Evolutionary conservation across 2,797 vertebrate species (phyloP).

Genomic region (Poeciliopsis gracilis): DNA sequence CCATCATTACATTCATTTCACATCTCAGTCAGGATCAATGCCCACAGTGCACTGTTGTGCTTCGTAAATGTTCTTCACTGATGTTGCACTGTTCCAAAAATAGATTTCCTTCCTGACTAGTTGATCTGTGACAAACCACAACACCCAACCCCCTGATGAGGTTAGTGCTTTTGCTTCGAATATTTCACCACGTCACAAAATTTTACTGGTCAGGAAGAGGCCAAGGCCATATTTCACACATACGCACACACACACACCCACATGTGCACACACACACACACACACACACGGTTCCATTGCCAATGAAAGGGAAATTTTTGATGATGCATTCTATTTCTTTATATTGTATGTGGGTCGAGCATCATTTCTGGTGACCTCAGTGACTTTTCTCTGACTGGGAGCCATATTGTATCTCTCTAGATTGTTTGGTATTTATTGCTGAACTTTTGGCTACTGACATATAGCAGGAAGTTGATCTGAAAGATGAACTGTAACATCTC

Average conservation of each 20-base stretch:
- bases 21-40: background rate
- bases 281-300: background rate
- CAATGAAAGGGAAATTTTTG: background rate
- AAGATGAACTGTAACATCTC: background rate
- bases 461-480: constrained; percentile 9
- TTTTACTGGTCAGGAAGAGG: background rate
- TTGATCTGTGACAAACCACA: constrained; percentile 1
- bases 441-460: constrained; percentile 2
- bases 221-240: background rate
- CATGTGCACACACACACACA: too few species aligned
- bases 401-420: background rate
- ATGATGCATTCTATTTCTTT: background rate
- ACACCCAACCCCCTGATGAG: background rate
- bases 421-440: constrained; percentile 21
- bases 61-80: background rate
- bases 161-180: background rate
- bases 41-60: background rate
- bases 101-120: constrained; percentile 21
- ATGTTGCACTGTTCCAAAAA: constrained; percentile 16
- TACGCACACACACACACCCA: background rate
- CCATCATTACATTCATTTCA: background rate
- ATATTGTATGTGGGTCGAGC: background rate
- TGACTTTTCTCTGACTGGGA: background rate
- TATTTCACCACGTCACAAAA: background rate
- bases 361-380: background rate